phyloP scores from a whole-genome alignment of 1,140 invertebrate species.

The Habropoda laboriosa region DNA sequence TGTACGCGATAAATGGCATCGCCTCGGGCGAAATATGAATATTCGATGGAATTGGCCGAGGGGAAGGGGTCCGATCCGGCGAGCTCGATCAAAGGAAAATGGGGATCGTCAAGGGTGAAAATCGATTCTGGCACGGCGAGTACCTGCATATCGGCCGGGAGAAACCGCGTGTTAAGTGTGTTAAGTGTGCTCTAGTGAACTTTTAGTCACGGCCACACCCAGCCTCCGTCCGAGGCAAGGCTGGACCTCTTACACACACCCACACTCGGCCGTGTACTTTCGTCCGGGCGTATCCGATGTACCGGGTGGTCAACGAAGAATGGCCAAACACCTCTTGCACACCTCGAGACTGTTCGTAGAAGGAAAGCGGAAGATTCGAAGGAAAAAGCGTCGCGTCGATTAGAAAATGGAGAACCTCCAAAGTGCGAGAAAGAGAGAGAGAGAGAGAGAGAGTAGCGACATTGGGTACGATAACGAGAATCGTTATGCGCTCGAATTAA shows the following conservation, averaged over 20 bases:
- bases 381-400: no score
- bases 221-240: conserved; percentile 75
- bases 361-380: no score
- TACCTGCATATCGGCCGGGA: conserved; percentile 19
- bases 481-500: conserved; percentile 11
- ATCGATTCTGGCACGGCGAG: conserved; percentile 2
- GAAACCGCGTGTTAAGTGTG: conserved; percentile 65
- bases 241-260: conserved; percentile 77
- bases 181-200: conserved; percentile 79
- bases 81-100: no score
- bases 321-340: no score
- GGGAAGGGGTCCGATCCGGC: no score
- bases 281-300: conserved; percentile 59
- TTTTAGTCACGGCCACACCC: conserved; percentile 82
- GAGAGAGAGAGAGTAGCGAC: neutral
- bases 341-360: no score
- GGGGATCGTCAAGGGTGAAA: neutral
- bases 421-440: no score
- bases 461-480: neutral
- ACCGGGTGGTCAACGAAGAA: conserved; percentile 52
- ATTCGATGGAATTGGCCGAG: no score
- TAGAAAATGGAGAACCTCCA: no score
- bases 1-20: no score
- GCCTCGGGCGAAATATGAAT: no score
- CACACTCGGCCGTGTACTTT: conserved; percentile 69